phyloP scores from a whole-genome alignment of 35 echinoderm and acorn worm species.

The Heliocidaris tuberculata region DNA sequence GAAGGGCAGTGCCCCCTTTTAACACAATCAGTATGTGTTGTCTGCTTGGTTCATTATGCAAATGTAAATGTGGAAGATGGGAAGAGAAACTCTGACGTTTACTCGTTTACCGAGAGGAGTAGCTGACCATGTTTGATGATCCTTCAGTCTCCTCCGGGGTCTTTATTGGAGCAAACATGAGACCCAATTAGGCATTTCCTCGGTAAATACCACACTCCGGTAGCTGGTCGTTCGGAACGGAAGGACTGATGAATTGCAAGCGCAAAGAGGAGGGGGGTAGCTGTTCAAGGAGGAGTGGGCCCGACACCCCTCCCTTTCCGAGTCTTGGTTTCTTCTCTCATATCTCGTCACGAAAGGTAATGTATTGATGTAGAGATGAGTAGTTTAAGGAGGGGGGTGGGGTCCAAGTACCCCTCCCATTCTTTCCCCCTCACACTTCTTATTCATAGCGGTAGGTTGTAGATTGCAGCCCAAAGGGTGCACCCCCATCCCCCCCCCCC shows the following conservation, averaged over 20 bases:
- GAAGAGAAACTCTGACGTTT: background rate
- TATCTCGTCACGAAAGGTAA: too few species aligned
- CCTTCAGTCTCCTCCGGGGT: background rate
- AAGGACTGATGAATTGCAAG: background rate
- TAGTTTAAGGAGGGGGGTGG: too few species aligned
- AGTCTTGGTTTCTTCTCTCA: too few species aligned
- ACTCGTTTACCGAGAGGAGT: background rate
- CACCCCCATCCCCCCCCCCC: too few species aligned
- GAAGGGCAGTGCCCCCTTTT: conserved; percentile 5
- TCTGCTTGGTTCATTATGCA: background rate
- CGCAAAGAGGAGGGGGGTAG: background rate
- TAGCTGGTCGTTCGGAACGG: background rate
- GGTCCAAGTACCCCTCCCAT: too few species aligned
- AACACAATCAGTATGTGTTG: background rate
- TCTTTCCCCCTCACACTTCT: too few species aligned
- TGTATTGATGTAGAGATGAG: too few species aligned
- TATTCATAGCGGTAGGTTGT: too few species aligned
- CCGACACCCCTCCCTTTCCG: too few species aligned
- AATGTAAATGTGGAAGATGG: background rate
- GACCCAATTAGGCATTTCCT: background rate
- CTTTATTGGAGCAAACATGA: background rate
- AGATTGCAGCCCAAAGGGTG: too few species aligned
- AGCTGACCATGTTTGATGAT: background rate
- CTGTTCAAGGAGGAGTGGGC: too few species aligned
- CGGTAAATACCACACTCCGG: background rate